Percentiles rank a stretch among this genome's conserved stretches.
phyloP scores from a whole-genome alignment of 2,113 vertebrate species.

The Gnathonemus echidnorhynchus region DNA sequence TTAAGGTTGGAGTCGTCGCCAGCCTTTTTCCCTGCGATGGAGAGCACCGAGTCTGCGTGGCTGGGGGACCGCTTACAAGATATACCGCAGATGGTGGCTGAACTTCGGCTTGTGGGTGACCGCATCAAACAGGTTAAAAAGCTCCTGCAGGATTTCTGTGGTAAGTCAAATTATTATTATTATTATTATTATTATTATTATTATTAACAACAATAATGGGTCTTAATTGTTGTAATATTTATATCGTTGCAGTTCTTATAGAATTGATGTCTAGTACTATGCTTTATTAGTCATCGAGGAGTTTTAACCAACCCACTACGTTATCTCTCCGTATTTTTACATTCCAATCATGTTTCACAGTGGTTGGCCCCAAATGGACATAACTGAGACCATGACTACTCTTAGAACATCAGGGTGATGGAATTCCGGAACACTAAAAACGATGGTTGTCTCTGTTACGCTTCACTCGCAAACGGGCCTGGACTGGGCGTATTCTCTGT shows the following conservation, averaged over 20 bases:
- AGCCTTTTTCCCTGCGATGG: background rate
- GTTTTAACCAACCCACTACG: background rate
- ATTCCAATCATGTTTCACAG: background rate
- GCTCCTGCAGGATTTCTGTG: slow-evolving; percentile 7
- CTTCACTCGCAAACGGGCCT: background rate
- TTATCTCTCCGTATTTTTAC: background rate
- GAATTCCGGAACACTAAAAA: background rate
- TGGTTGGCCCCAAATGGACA: background rate
- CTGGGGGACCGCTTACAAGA: background rate
- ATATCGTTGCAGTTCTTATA: background rate
- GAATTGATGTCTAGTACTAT: background rate
- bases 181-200: background rate
- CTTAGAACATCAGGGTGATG: background rate
- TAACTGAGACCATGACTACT: background rate
- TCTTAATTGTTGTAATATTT: background rate
- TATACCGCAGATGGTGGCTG: slow-evolving; percentile 16
- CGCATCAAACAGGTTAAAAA: slow-evolving; percentile 3
- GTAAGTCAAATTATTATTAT: background rate
- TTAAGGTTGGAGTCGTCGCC: background rate
- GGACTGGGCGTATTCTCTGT: background rate
- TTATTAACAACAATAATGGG: background rate
- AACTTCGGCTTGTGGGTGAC: slow-evolving; percentile 7
- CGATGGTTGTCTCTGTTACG: background rate
- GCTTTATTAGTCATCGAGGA: background rate
- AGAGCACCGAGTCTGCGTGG: background rate